Base-by-base conservation (phyloP, 2,888 invertebrate species). In the Sylvicola cinctus region DNA sequence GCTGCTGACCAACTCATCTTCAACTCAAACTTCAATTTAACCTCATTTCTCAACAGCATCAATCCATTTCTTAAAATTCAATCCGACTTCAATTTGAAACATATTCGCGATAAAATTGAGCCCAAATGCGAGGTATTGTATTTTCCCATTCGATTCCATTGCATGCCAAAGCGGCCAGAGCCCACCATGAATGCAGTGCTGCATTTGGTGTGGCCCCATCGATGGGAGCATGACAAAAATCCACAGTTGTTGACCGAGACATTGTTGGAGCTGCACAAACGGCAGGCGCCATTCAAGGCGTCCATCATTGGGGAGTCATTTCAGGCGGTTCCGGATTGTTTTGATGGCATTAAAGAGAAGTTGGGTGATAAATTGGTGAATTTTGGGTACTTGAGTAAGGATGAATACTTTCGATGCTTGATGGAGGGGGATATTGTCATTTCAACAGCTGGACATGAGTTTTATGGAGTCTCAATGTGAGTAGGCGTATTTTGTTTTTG, bases 151-250 rank as follows among this genome's bases (percentile, higher is more conserved):
- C 51, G 59, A 41, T 62, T 65, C 41, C 58, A 60, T 40, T 43
- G 46, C 7, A 54, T 58, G 40, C 54, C 56, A 32, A 50, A 48
- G 35, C 50, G 51, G 26, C 31, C 36, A 23, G 36, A 32, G 35
- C 28, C 38, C 29, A 20, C 44, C 43, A 7, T 43, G 34, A 29
- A 33, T 6, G 28, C 26, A 26, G 14, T 43, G 33, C 43, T 74
- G 30, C 68, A 69, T 45, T 64, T 78, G 36, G 65, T 76, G 5
- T 79, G 78, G 78, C 72, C 77, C 1, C 78, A 79, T 53, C 59
- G 78, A 45, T 79, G 79, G 76, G 78, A 78, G 50, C 74, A 75
- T 50, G 78, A 79, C 48, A 78, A 77, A 54, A 68, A 71, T 47
- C 78, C 78, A 1, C 66, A 70, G 30, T 50, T 63, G 12, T 65